phyloP scores from a whole-genome alignment of 2,888 invertebrate species.

The Oxycera nigricornis region DNA sequence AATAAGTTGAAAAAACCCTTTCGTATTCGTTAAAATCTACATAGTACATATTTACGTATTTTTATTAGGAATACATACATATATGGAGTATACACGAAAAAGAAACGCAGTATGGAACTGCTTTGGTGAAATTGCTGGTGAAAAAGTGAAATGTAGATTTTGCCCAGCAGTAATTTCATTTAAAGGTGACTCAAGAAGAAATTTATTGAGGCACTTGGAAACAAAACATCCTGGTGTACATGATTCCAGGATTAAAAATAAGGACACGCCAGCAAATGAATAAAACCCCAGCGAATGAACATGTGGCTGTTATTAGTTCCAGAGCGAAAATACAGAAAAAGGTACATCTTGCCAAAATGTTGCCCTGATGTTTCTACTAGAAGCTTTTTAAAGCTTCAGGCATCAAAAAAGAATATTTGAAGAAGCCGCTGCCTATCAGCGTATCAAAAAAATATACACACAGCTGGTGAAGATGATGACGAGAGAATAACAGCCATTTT shows the following conservation, averaged over 20 bases:
- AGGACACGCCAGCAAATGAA: neutral
- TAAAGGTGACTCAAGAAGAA: neutral
- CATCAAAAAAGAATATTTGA: neutral
- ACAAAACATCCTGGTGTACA: neutral
- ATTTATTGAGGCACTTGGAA: neutral
- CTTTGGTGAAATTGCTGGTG: neutral
- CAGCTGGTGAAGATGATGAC: constrained; percentile 50
- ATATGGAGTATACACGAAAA: neutral
- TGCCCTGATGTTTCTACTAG: neutral
- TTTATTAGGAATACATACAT: neutral
- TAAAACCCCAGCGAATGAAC: neutral
- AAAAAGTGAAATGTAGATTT: neutral
- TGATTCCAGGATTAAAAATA: neutral
- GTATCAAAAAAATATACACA: constrained; percentile 2
- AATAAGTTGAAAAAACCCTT: neutral
- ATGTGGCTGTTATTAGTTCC: neutral
- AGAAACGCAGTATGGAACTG: neutral
- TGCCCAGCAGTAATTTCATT: neutral
- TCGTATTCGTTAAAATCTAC: neutral
- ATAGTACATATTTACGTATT: neutral
- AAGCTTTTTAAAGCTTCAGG: neutral
- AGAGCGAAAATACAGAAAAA: neutral
- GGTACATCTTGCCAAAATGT: neutral
- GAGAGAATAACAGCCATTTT: constrained; percentile 52
- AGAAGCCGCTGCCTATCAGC: neutral